Conservation (phyloP, 1,140 invertebrate genomes). For the Drosophila prosaltans region DNA sequence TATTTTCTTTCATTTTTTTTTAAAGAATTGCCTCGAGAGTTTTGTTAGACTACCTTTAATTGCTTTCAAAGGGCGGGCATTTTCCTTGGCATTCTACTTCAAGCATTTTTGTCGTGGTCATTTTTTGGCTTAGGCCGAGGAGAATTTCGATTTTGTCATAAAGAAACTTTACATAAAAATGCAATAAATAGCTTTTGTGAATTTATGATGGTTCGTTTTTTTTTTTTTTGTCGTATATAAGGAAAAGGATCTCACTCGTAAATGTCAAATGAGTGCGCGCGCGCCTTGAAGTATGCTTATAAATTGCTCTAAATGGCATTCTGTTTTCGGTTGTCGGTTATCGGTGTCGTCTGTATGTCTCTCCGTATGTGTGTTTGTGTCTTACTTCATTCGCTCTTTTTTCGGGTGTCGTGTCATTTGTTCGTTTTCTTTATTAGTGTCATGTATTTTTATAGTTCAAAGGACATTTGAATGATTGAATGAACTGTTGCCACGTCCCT, state of each 20-base stretch:
- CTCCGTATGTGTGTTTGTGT: too few species aligned
- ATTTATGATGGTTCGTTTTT: constrained; percentile 61
- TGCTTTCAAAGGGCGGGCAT: constrained; percentile 29
- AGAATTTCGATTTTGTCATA: constrained; percentile 64
- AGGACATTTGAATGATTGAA: constrained; percentile 83
- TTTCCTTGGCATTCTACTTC: not conserved
- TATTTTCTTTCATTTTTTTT: too few species aligned
- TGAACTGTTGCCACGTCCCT: constrained; percentile 59
- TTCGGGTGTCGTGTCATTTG: constrained; percentile 77
- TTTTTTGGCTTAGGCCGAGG: constrained; percentile 45
- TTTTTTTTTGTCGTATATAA: constrained; percentile 1
- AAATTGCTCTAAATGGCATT: constrained; percentile 79
- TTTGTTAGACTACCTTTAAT: constrained; percentile 48
- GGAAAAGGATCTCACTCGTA: constrained; percentile 63
- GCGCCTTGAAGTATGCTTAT: constrained; percentile 79
- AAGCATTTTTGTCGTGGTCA: constrained; percentile 29
- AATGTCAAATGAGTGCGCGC: constrained; percentile 66
- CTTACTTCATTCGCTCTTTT: not conserved
- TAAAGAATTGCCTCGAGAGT: too few species aligned
- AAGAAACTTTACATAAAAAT: constrained; percentile 82
- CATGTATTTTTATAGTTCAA: constrained; percentile 83
- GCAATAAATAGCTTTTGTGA: constrained; percentile 77
- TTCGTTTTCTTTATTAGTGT: constrained; percentile 83
- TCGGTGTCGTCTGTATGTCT: constrained; percentile 28
- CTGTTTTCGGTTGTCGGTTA: constrained; percentile 52